phyloP scores from a whole-genome alignment of 1,140 invertebrate genomes.

The Pseudobourletiella spinata region DNA sequence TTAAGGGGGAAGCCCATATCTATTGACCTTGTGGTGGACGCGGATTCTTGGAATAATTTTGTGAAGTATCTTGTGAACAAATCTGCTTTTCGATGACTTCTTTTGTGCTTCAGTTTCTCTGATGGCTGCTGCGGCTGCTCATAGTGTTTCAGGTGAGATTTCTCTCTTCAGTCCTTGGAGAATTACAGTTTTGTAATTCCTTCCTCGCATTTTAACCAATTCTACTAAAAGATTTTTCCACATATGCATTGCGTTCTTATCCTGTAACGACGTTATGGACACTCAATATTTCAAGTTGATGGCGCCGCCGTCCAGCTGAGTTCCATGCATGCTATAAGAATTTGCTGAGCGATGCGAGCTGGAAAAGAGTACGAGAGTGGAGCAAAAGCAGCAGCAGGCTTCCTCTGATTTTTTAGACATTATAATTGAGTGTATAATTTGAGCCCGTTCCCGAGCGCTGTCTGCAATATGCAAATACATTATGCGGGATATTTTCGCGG shows the following conservation, averaged over 20 bases:
- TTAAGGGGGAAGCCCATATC: too few relatives aligned
- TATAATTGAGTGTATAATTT: neutral
- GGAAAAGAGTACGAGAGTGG: too few relatives aligned
- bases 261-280: neutral
- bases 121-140: slow-evolving; percentile 30
- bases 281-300: neutral
- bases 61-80: neutral
- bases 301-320: too few relatives aligned
- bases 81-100: slow-evolving; percentile 15
- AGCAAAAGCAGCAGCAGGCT: too few relatives aligned
- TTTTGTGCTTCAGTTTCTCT: slow-evolving; percentile 8
- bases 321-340: neutral
- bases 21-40: neutral
- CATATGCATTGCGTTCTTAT: neutral
- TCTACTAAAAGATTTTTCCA: neutral
- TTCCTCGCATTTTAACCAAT: neutral
- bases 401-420: neutral
- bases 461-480: neutral
- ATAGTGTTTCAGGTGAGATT: slow-evolving; percentile 16
- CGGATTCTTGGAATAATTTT: neutral
- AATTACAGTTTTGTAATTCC: neutral
- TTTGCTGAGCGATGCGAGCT: too few relatives aligned
- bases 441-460: neutral
- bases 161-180: neutral
- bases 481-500: neutral